phyloP scores from a whole-genome alignment of 2,888 invertebrate species.

The Stegana nigrithorax region DNA sequence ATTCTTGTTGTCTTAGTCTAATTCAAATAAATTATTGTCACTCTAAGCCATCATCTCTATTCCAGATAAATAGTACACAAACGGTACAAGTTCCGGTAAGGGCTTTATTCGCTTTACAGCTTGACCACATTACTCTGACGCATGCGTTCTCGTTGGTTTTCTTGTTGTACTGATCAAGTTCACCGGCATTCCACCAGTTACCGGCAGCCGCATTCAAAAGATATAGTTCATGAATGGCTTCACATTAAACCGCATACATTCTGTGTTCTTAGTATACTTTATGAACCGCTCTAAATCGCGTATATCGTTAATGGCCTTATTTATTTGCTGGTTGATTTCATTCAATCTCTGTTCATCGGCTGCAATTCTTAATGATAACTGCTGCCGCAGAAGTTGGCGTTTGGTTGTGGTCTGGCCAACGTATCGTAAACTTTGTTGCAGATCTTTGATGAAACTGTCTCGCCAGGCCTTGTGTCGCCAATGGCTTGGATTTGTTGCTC shows the following conservation, averaged over 20 bases:
- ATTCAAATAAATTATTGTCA: constrained; percentile 15
- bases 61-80: constrained; percentile 22
- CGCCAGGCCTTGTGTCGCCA: neutral
- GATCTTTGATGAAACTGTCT: neutral
- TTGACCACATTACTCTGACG: neutral
- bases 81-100: constrained; percentile 21
- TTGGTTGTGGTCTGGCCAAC: neutral
- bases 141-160: neutral
- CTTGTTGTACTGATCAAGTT: neutral
- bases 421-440: neutral
- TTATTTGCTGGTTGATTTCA: constrained; percentile 25
- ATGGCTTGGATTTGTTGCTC: neutral
- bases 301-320: constrained; percentile 31
- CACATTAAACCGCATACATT: constrained; percentile 11
- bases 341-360: no score
- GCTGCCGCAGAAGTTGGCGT: constrained; percentile 10
- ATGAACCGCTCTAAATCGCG: constrained; percentile 20
- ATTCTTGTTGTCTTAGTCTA: constrained; percentile 14
- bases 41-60: neutral
- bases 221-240: constrained; percentile 1
- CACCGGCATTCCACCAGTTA: constrained; percentile 23
- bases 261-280: neutral
- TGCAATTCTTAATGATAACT: no score
- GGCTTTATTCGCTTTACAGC: constrained; percentile 12
- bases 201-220: constrained; percentile 18